Conservation (phyloP, 2,113 vertebrate genomes). For the Climacteris rufus region DNA sequence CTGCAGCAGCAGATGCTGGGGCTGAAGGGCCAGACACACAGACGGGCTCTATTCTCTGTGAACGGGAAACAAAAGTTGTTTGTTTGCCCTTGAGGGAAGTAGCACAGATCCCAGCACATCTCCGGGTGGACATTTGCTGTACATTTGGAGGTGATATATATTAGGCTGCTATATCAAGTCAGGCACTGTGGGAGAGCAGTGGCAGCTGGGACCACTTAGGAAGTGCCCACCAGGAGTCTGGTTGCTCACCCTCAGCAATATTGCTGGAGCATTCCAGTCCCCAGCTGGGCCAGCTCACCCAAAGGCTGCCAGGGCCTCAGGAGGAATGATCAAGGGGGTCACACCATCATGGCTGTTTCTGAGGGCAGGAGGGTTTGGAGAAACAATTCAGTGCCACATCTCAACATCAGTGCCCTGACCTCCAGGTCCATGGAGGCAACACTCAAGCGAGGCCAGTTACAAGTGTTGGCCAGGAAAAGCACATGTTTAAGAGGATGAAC, state of each 20-base stretch:
- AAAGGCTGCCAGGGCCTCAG: not conserved
- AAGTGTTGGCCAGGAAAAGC: not conserved
- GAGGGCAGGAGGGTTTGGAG: not conserved
- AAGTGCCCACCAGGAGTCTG: not conserved
- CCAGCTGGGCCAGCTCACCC: not conserved
- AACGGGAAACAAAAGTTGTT: not conserved
- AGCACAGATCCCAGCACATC: not conserved
- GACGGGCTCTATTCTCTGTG: not conserved
- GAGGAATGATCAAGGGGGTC: not conserved
- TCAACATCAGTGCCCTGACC: not conserved
- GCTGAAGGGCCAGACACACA: not conserved
- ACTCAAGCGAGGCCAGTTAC: not conserved
- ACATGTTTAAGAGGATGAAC: not conserved
- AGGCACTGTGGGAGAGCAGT: not conserved
- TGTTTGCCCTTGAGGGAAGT: not conserved
- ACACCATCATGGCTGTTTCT: not conserved
- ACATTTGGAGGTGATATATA: not conserved
- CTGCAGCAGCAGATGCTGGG: not conserved
- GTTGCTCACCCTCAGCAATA: not conserved
- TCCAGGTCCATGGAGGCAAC: not conserved
- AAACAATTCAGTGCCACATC: not conserved
- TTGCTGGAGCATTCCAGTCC: not conserved
- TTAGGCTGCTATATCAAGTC: not conserved
- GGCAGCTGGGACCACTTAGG: not conserved
- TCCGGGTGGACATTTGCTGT: rapidly evolving